Conservation (phyloP, 2,888 invertebrate species). For the Phortica magna region DNA sequence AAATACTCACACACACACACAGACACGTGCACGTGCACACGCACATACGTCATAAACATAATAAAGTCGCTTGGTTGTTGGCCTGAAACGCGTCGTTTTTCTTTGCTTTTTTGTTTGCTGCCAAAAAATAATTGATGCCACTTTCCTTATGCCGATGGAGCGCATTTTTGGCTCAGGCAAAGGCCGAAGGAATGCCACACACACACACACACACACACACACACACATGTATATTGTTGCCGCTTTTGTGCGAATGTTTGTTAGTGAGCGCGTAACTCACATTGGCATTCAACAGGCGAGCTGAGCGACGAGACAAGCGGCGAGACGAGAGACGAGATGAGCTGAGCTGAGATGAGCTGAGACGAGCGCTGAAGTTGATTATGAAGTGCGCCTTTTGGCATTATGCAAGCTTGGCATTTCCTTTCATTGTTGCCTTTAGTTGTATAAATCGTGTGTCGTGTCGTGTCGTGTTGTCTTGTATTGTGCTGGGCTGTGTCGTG, state of each 20-base stretch:
- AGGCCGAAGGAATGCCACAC: slow-evolving; percentile 4
- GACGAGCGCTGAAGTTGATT: neutral
- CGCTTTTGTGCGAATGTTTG: neutral
- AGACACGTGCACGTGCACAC: neutral
- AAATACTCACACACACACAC: slow-evolving; percentile 22
- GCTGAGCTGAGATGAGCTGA: too few species aligned
- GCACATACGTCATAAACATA: slow-evolving; percentile 39
- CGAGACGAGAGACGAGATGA: too few species aligned
- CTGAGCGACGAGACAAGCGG: too few species aligned
- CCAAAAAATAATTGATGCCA: slow-evolving; percentile 39
- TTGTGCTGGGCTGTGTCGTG: neutral
- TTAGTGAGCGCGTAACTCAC: slow-evolving; percentile 40
- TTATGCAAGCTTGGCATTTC: slow-evolving; percentile 52
- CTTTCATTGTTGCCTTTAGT: neutral
- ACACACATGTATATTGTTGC: slow-evolving; percentile 22
- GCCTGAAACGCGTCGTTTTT: neutral
- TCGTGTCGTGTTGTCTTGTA: neutral
- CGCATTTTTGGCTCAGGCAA: neutral
- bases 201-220: slow-evolving; percentile 8
- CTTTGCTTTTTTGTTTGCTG: slow-evolving; percentile 15
- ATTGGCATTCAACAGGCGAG: slow-evolving; percentile 62
- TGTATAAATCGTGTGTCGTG: neutral
- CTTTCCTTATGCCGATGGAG: neutral
- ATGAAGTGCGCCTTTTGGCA: slow-evolving; percentile 40
- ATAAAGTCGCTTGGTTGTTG: neutral